Evolutionary conservation across 2,797 vertebrate species (phyloP).

Genomic region (Catharus ustulatus): DNA sequence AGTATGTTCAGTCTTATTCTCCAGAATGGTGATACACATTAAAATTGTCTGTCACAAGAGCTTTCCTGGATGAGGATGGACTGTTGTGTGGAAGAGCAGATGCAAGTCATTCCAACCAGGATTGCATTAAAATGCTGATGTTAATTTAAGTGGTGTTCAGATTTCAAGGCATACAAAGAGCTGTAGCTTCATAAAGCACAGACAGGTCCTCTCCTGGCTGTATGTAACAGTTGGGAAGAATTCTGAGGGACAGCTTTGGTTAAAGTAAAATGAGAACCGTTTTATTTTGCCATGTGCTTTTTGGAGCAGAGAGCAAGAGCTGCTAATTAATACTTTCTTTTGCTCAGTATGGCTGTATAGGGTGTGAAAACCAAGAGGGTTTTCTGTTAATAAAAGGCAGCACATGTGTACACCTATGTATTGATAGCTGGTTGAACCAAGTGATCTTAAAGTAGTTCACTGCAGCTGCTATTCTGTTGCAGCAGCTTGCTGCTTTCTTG

Average conservation of each 20-base stretch:
- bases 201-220: not conserved
- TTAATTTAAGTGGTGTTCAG: not conserved
- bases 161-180: not conserved
- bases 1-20: not conserved
- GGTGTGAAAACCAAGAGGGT: not conserved
- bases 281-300: not conserved
- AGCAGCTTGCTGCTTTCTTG: not conserved
- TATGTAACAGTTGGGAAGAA: not conserved
- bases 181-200: not conserved
- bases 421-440: not conserved
- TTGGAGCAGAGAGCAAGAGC: not conserved
- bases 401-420: not conserved
- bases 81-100: not conserved
- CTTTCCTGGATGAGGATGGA: not conserved
- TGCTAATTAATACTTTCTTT: not conserved
- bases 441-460: not conserved
- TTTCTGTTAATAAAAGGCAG: not conserved
- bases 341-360: not conserved
- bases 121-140: not conserved
- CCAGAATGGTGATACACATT: not conserved
- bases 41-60: not conserved
- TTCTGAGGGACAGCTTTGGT: not conserved
- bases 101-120: not conserved
- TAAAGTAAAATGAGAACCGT: not conserved
- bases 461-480: not conserved